Evolutionary conservation across 2,888 invertebrate genomes (phyloP).

Genomic region (Saturnia japonica): DNA sequence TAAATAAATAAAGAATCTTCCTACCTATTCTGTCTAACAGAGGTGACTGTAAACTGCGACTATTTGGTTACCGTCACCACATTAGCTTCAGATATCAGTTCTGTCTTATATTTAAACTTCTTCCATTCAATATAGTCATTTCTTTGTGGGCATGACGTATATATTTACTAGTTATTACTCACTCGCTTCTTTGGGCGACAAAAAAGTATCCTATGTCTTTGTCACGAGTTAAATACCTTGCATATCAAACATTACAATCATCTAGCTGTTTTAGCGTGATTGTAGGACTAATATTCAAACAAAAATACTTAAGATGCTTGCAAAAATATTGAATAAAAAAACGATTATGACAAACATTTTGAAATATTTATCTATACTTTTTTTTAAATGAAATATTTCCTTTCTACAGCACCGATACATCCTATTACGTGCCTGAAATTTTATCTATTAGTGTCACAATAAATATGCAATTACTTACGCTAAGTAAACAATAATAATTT

Average conservation of each 20-base stretch:
- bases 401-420: background rate
- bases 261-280: too few relatives aligned
- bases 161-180: background rate
- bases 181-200: too few relatives aligned
- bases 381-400: background rate
- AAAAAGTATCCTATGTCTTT: too few relatives aligned
- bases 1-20: background rate
- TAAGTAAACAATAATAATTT: constrained; percentile 67
- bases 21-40: background rate
- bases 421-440: constrained; percentile 24
- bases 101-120: background rate
- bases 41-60: background rate
- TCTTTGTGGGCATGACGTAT: background rate
- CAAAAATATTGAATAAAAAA: background rate
- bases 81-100: background rate
- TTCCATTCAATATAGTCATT: background rate
- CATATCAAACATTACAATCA: too few relatives aligned
- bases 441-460: constrained; percentile 33
- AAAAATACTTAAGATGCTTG: background rate
- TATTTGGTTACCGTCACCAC: background rate
- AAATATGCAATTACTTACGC: constrained; percentile 65
- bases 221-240: too few relatives aligned
- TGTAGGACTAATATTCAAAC: too few relatives aligned
- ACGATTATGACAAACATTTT: background rate
- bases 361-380: background rate